Evolutionary conservation across 2,888 invertebrate genomes (phyloP).

Genomic region (Agriotes lineatus): DNA sequence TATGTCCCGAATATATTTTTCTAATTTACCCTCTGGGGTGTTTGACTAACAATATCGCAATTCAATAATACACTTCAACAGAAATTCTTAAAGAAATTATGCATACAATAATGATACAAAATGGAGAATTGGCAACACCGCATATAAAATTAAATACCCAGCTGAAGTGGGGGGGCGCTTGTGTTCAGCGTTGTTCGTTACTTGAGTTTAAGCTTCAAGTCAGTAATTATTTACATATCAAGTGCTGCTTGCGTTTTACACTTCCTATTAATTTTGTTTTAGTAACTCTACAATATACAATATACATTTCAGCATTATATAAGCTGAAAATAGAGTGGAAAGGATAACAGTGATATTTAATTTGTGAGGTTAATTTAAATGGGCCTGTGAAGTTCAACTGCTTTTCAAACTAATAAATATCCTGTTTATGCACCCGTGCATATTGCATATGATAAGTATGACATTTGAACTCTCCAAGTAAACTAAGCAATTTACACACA

Average conservation of each 20-base stretch:
- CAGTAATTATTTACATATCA: background rate
- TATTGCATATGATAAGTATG: conserved; percentile 39
- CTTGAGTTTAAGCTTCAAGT: conserved; percentile 18
- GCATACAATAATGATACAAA: no score
- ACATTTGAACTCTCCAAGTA: conserved; percentile 45
- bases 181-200: conserved; percentile 31
- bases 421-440: conserved; percentile 31
- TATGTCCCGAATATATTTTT: no score
- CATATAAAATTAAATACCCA: conserved; percentile 21
- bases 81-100: no score
- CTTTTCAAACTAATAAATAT: background rate
- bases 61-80: no score
- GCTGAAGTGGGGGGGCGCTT: conserved; percentile 6
- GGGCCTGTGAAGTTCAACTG: conserved; percentile 31
- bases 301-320: background rate
- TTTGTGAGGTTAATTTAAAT: conserved; percentile 45
- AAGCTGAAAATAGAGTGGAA: background rate
- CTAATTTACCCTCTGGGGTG: no score
- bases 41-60: no score
- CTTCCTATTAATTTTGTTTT: background rate
- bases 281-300: background rate
- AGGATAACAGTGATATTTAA: background rate
- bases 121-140: conserved; percentile 21
- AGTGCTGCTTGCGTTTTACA: background rate
- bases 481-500: conserved; percentile 17